Evolutionary conservation across 2,888 invertebrate genomes (phyloP).

Genomic region (Eubasilissa splendida): DNA sequence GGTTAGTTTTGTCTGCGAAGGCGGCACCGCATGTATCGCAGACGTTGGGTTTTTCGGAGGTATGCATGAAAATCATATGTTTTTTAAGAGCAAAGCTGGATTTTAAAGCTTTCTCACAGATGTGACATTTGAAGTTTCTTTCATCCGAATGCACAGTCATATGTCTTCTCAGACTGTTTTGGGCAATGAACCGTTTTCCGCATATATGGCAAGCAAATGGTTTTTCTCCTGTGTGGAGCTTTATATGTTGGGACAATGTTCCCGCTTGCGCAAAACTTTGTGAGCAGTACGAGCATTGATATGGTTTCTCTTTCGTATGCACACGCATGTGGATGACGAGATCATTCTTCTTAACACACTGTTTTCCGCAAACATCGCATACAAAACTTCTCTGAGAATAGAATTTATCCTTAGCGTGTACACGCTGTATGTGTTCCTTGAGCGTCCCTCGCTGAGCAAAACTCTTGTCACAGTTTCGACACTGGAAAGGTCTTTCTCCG

Average conservation of each 20-base stretch:
- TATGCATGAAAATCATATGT: constrained; percentile 61
- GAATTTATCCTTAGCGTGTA: constrained; percentile 10
- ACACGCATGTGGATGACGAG: constrained; percentile 66
- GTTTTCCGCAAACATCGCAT: constrained; percentile 68
- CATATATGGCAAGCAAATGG: constrained; percentile 49
- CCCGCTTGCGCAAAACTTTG: constrained; percentile 65
- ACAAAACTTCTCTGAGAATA: constrained; percentile 28
- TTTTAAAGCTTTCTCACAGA: constrained; percentile 52
- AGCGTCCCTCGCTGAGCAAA: constrained; percentile 45
- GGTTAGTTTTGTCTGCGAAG: constrained; percentile 72
- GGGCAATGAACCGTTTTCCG: constrained; percentile 40
- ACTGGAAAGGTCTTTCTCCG: constrained; percentile 46
- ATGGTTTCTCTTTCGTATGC: constrained; percentile 69
- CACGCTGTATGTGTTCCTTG: constrained; percentile 40
- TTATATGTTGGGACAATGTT: constrained; percentile 63
- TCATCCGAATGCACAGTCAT: constrained; percentile 41
- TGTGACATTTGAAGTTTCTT: constrained; percentile 47
- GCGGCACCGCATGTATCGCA: constrained; percentile 69
- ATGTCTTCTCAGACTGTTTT: constrained; percentile 37
- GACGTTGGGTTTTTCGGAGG: constrained; percentile 66
- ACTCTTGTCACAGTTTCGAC: constrained; percentile 32
- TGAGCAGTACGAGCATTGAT: constrained; percentile 64
- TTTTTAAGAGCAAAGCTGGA: constrained; percentile 35
- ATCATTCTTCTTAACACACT: constrained; percentile 64
- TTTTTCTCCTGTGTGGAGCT: constrained; percentile 61